Evolutionary conservation across 1,140 invertebrate species (phyloP).

Genomic region (Cyrtorhinus lividipennis): DNA sequence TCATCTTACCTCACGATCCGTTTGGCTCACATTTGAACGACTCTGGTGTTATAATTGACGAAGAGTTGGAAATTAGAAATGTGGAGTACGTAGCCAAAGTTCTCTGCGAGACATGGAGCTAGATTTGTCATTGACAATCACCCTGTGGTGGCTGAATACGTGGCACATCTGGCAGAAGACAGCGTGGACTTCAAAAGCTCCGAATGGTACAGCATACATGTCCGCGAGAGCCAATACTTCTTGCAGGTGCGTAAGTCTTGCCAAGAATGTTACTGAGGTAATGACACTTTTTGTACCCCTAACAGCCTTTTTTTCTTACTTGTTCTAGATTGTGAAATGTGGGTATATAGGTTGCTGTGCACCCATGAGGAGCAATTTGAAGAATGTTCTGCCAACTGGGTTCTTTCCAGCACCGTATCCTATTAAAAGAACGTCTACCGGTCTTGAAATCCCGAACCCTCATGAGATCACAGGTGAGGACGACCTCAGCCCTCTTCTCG

Average conservation of each 20-base stretch:
- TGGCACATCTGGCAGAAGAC: background rate
- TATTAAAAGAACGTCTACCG: background rate
- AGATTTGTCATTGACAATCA: background rate
- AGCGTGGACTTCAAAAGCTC: background rate
- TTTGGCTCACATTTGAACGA: background rate
- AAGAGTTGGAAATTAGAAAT: background rate
- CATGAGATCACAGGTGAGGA: background rate
- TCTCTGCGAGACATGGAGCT: background rate
- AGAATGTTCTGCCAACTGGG: background rate
- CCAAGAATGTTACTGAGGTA: background rate
- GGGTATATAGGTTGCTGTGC: background rate
- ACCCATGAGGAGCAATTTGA: background rate
- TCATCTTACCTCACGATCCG: background rate
- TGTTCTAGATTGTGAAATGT: background rate
- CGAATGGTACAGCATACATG: background rate
- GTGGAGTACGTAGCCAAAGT: background rate
- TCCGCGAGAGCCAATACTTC: background rate
- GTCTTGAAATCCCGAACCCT: background rate
- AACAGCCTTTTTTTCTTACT: background rate
- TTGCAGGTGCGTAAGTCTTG: background rate
- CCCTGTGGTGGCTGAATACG: background rate
- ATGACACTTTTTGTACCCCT: background rate
- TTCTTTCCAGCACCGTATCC: conserved; percentile 1
- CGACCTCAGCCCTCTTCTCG: background rate
- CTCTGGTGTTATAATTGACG: background rate